Evolutionary conservation across 2,888 invertebrate species (phyloP), one percentile per base, ranked within the genome.

Genomic region (Pseudococcus longispinus): DNA sequence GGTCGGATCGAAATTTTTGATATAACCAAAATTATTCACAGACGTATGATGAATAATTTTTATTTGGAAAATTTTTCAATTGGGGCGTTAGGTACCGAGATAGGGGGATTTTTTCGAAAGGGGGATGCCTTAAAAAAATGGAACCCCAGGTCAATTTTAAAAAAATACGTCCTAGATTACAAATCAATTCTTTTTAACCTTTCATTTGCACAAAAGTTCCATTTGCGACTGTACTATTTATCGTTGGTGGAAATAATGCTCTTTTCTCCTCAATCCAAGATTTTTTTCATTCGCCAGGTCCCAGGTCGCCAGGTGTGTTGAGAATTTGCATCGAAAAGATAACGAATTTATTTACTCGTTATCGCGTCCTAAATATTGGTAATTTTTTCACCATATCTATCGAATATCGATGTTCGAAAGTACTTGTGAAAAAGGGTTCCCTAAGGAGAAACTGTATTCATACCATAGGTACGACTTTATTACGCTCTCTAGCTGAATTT

Each of bases 311-410:
- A 60, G 60, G 60, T 60, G 23, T 60, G 6, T 9, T 60, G 23
- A 11, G 60, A 60, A 60, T 60, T 60, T 60, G 60, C 60, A 60
- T 60, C 60, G 60, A 60, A 60, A 9, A 23, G 60, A 60, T 60
- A 60, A 60, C 60, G 60, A 60, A 60, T 60, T 55, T 60, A 60
- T 23, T 51, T 60, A 60, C 60, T 60, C 60, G 60, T 60, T 60
- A 60, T 60, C 60, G 60, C 60, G 60, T 60, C 60, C 60, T 23
- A 60, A 60, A 60, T 60, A 60, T 60, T 13, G 23, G 8, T 23
- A 9, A 60, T 60, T 60, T 60, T 60, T 60, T 60, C n/a, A 3
- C 20, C 9, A 60, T 8, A 6, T 60, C 8, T 23, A 23, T 60
- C 23, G 8, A 60, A 60, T 60, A 9, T 60, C 23, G 8, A 60